Base-by-base conservation (phyloP, 2,797 vertebrate species). In the Rhabdophis nuchalis region DNA sequence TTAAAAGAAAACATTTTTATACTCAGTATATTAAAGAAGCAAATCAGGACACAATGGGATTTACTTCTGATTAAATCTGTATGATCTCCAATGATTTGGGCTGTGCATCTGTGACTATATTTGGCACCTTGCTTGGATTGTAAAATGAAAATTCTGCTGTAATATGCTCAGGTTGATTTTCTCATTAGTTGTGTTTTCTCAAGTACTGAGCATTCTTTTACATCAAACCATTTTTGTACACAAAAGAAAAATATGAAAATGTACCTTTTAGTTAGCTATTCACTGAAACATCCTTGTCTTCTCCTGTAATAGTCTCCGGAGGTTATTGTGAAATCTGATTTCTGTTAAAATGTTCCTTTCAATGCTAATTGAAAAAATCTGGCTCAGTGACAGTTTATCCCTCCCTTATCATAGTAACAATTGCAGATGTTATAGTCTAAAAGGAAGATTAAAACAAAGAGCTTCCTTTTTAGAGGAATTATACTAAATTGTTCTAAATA, bases 341-440 rank as follows among this genome's bases (percentile, higher is more conserved):
- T 95, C 90, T 94, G 68, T 92, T 56, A 89, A 94, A 94, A 95
- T 93, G 91, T 92, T 93, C 87, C 90, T 94, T 95, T 94, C 93
- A 93, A 50, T 87, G 90, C 92, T 89, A 87, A 46, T 90, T 93
- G 92, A 87, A 88, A 89, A 93, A 82, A 88, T 14, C 90, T 95
- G 95, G 92, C 93, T 93, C 23, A 0, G 1, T n/a, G 91, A 93
- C 94, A 95, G 41, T 82, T 61, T 50, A 1, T 25, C 54, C 56
- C 72, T 52, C 60, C 60, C 4, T 4, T 87, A 58, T 90, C 88
- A 92, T 91, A 87, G 54, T 52, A 53, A 72, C 57, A 89, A 36
- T 57, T 88, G 77, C 57, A 72, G 77, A 61, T 58, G 41, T 23
- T 89, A 72, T 68, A 25, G 57, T 57, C 36, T n/a, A 68, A 50